A percentile compares a stretch with the other conserved stretches of the same genome.
These are phyloP conservation scores for Tinamus guttatus DNA, from an alignment of 2,113 vertebrate genomes.

Conservation along the genomic window DNA sequence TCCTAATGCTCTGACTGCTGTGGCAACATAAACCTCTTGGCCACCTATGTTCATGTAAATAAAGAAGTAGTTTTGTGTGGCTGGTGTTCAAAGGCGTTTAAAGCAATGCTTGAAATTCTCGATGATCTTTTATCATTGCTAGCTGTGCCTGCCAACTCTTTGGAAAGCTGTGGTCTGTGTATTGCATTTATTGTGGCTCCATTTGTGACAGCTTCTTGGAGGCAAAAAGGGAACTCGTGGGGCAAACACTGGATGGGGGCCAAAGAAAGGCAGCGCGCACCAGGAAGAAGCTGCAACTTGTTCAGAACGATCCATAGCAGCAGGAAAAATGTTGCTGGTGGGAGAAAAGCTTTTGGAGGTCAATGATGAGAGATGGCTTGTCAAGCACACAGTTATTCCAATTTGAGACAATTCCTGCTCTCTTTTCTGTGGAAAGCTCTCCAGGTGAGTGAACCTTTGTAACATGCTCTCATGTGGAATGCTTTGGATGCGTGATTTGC, in stretches of 20 bases:
- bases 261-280: slow-evolving; percentile 26
- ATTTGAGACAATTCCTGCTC: neutral
- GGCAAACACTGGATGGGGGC: slow-evolving; percentile 56
- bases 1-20: neutral
- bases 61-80: neutral
- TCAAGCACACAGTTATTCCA: neutral
- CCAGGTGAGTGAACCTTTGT: neutral
- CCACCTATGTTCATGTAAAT: neutral
- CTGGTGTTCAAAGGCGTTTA: slow-evolving; percentile 44
- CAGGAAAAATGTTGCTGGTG: neutral
- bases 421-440: neutral
- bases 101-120: slow-evolving; percentile 33
- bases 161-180: slow-evolving; percentile 41
- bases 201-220: slow-evolving; percentile 67
- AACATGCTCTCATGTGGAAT: neutral
- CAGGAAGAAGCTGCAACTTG: slow-evolving; percentile 26
- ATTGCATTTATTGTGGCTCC: slow-evolving; percentile 50
- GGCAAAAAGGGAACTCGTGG: slow-evolving; percentile 10
- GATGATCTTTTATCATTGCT: slow-evolving; percentile 56
- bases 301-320: neutral
- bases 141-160: slow-evolving; percentile 41
- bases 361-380: neutral
- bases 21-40: neutral
- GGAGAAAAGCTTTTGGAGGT: neutral
- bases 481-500: neutral